Percentiles rank a stretch among this genome's conserved stretches.
phyloP scores from a whole-genome alignment of 2,888 invertebrate species.

The Sarcophaga caerulescens region DNA sequence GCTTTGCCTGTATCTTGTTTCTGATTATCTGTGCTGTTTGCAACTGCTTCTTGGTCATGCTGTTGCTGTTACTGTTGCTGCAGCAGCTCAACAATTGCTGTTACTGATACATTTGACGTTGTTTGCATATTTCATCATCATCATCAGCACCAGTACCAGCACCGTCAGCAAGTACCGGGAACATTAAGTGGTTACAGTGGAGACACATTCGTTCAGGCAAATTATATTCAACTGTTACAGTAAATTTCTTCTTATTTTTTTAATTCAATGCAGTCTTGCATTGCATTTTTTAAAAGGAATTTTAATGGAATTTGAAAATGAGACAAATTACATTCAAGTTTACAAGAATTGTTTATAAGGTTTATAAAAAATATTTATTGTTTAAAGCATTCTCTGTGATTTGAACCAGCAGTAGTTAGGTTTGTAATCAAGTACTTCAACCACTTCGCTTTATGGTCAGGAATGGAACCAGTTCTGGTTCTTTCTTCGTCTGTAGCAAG shows the following conservation, averaged over 20 bases:
- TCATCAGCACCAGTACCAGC: too few species aligned
- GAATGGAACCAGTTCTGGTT: too few species aligned
- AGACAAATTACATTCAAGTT: not conserved
- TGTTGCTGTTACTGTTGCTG: not conserved
- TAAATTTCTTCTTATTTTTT: constrained; percentile 28
- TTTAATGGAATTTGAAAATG: not conserved
- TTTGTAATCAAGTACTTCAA: too few species aligned
- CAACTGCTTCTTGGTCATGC: constrained; percentile 44
- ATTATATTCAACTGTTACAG: constrained; percentile 64
- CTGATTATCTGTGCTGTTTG: constrained; percentile 18
- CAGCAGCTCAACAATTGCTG: not conserved
- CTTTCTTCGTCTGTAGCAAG: too few species aligned
- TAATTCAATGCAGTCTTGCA: not conserved
- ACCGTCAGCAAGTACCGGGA: not conserved
- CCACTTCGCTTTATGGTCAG: too few species aligned
- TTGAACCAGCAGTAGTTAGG: too few species aligned
- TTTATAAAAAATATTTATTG: not conserved
- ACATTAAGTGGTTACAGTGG: constrained; percentile 10
- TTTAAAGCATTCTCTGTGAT: not conserved
- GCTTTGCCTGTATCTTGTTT: constrained; percentile 1
- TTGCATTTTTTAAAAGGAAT: not conserved
- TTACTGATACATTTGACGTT: constrained; percentile 1
- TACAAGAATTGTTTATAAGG: not conserved
- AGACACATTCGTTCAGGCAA: constrained; percentile 60
- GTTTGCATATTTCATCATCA: constrained; percentile 55